These are phyloP conservation scores for Amiota minor DNA, from an alignment of 2,888 invertebrate species.

Conservation along the genomic window DNA sequence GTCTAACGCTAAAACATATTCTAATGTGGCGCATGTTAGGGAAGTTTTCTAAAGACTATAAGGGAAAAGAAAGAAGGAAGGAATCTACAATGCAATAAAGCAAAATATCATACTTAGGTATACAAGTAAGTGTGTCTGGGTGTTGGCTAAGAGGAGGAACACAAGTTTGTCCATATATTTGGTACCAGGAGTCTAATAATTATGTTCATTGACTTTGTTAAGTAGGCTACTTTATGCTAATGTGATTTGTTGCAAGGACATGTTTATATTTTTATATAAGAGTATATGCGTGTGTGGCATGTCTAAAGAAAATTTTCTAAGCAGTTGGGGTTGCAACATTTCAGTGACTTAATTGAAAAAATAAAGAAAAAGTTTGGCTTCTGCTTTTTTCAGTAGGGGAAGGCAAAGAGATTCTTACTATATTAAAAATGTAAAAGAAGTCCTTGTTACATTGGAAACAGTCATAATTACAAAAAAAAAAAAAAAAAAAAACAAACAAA, in stretches of 20 bases:
- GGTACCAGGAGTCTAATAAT: constrained; percentile 66
- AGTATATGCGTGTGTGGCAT: background rate
- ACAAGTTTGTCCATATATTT: constrained; percentile 65
- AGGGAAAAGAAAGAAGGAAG: too few species aligned
- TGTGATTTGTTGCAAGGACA: constrained; percentile 47
- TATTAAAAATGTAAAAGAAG: constrained; percentile 31
- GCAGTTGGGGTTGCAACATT: constrained; percentile 8
- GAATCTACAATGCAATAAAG: constrained; percentile 3
- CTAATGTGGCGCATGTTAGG: constrained; percentile 31
- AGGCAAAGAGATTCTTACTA: constrained; percentile 32
- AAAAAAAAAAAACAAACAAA: too few species aligned
- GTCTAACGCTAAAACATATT: constrained; percentile 36
- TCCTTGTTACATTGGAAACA: constrained; percentile 4
- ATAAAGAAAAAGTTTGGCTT: background rate
- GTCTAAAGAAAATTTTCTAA: background rate
- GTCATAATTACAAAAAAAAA: constrained; percentile 4
- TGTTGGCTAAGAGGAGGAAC: background rate
- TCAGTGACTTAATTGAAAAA: constrained; percentile 25
- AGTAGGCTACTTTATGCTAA: constrained; percentile 65
- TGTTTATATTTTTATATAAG: constrained; percentile 4
- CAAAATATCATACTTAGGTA: background rate
- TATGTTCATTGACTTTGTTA: constrained; percentile 68
- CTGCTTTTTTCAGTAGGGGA: background rate
- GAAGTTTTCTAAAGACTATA: too few species aligned
- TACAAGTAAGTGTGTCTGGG: background rate